Base-by-base conservation (phyloP, 2,888 invertebrate species). In the Glomeris marginata region DNA sequence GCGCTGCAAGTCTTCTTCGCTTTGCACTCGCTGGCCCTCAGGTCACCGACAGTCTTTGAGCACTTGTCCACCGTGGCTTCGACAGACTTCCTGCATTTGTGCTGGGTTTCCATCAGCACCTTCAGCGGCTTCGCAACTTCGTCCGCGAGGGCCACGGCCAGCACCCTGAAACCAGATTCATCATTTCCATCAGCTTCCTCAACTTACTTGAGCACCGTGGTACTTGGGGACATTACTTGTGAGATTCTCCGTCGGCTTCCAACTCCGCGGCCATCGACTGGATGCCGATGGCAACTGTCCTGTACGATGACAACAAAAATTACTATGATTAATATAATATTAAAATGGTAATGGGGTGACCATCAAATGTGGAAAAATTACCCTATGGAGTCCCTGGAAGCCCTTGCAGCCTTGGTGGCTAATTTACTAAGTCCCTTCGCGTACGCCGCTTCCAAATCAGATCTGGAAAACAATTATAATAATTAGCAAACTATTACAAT, bases 241-340 rank as follows among this genome's bases (percentile, higher is more conserved):
- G 92, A 49, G 85, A 78, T 65, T 92, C 91, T 35, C 90, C 84
- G 61, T 88, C 82, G 56, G 82, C 78, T 67, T 92, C 92, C 80
- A 92, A 83, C 69, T 90, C 88, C n/a, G 80, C 72, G 46, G 87
- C 88, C 53, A 88, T 86, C 57, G 83, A 78, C 68, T 85, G 84
- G 90, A 91, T 92, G 49, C 88, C 87, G 60, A 88, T 84, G 58
- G 84, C 81, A 59, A 91, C 77, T 45, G 84, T 69, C 34, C 67
- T 68, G 56, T 1, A 58, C 16, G 54, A 2, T 28, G 34, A 13
- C 22, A 15, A 35, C 2, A 2, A n/a, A 33, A 16, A 4, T 35
- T 20, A 38, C 21, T 10, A 10, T 46, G 13, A 21, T 2, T 28
- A 34, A 15, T 28, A 28, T 11, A 21, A 43, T 21, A 43, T 43